These are phyloP conservation scores for Syngnathus scovelli DNA, from an alignment of 2,113 vertebrate species.

Conservation along the genomic window DNA sequence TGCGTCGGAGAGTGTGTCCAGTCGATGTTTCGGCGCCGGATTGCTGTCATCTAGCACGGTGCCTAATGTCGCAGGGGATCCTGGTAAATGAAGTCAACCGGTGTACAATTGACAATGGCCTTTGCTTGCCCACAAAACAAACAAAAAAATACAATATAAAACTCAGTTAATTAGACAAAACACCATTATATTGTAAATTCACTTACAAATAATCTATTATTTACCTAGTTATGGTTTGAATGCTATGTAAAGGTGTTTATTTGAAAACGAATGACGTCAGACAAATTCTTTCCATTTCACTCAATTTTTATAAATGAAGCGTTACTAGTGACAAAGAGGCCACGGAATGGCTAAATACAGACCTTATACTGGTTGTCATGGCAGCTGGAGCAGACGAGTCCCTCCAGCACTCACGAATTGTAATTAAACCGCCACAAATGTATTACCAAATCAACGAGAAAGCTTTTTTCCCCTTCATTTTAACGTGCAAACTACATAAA, in stretches of 20 bases:
- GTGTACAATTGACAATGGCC: neutral
- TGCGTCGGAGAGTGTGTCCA: slow-evolving; percentile 62
- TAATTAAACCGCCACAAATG: neutral
- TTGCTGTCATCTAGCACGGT: slow-evolving; percentile 68
- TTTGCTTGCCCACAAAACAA: neutral
- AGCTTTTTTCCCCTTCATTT: too few relatives aligned
- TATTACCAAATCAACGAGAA: neutral
- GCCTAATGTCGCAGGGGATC: slow-evolving; percentile 24
- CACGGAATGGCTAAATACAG: neutral
- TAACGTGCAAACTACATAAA: neutral
- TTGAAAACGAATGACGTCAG: too few relatives aligned
- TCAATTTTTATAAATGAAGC: neutral
- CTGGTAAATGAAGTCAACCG: slow-evolving; percentile 64
- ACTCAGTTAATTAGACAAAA: too few relatives aligned
- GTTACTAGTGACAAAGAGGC: slow-evolving; percentile 6
- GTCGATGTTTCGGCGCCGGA: slow-evolving; percentile 70
- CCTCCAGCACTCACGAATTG: slow-evolving; percentile 27
- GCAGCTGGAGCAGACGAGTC: slow-evolving; percentile 36
- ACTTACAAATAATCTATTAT: too few relatives aligned
- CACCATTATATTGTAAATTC: too few relatives aligned
- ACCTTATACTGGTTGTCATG: slow-evolving; percentile 29
- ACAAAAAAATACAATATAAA: too few relatives aligned
- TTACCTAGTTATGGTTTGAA: too few relatives aligned
- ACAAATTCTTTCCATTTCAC: neutral
- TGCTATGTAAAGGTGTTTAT: too few relatives aligned